phyloP scores from a whole-genome alignment of 2,797 vertebrate species.

The Triplophysa yarkandensis region DNA sequence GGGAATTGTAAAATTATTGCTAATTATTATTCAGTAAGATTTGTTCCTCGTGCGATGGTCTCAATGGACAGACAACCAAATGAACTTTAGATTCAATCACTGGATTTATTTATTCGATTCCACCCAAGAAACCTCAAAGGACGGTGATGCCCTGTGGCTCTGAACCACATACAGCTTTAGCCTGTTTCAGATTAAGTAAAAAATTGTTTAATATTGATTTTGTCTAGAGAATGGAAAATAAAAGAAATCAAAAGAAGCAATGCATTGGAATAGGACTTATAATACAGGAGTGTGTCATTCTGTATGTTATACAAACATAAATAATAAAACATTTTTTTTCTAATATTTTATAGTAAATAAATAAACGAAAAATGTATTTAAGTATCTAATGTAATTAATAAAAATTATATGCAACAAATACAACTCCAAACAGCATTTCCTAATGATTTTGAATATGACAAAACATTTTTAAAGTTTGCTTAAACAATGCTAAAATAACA shows the following conservation, averaged over 20 bases:
- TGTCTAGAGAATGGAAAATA: slow-evolving; percentile 28
- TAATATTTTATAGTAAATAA: neutral
- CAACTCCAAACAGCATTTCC: neutral
- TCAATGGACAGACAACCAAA: slow-evolving; percentile 71
- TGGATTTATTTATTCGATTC: slow-evolving; percentile 77
- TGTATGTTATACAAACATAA: no score
- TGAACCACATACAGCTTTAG: slow-evolving; percentile 52
- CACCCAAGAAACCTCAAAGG: slow-evolving; percentile 69
- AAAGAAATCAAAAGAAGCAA: slow-evolving; percentile 12
- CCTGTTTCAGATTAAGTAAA: slow-evolving; percentile 56
- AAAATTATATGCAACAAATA: no score
- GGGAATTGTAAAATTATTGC: slow-evolving; percentile 79
- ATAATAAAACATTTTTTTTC: no score
- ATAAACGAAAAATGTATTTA: neutral
- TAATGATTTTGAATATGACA: neutral
- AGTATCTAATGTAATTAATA: neutral
- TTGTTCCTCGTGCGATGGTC: slow-evolving; percentile 72
- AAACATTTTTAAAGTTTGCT: neutral
- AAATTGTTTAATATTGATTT: slow-evolving; percentile 53
- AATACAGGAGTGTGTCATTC: no score
- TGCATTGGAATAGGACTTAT: neutral
- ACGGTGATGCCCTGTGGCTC: slow-evolving; percentile 61
- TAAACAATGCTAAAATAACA: slow-evolving; percentile 13
- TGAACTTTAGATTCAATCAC: slow-evolving; percentile 78
- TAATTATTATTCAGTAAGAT: slow-evolving; percentile 82